phyloP scores from a whole-genome alignment of 2,888 invertebrate species.

The Polydrusus tereticollis region DNA sequence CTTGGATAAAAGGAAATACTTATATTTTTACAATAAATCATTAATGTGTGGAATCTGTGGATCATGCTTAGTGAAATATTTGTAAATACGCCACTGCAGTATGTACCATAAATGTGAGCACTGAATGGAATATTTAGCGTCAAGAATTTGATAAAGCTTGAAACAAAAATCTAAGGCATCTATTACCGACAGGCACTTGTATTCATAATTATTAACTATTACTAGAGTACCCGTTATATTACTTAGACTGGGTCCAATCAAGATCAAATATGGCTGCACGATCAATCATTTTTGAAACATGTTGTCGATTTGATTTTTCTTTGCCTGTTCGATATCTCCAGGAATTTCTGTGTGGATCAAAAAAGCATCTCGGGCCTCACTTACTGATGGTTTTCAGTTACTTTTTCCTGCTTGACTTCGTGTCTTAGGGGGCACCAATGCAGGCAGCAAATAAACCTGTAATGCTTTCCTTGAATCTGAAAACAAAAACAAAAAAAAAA shows the following conservation, averaged over 20 bases:
- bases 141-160: slow-evolving; percentile 21
- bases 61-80: background rate
- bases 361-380: slow-evolving; percentile 29
- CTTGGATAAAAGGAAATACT: too few relatives aligned
- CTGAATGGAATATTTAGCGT: slow-evolving; percentile 27
- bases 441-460: slow-evolving; percentile 18
- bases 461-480: slow-evolving; percentile 12
- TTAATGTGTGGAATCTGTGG: slow-evolving; percentile 1
- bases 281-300: slow-evolving; percentile 36
- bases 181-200: slow-evolving; percentile 22
- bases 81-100: slow-evolving; percentile 7
- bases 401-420: slow-evolving; percentile 7
- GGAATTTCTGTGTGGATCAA: slow-evolving; percentile 20
- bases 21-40: background rate
- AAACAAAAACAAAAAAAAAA: background rate
- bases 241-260: slow-evolving; percentile 34
- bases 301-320: slow-evolving; percentile 13
- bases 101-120: slow-evolving; percentile 30
- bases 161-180: slow-evolving; percentile 38
- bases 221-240: slow-evolving; percentile 35
- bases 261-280: slow-evolving; percentile 38
- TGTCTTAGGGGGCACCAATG: slow-evolving; percentile 37
- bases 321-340: slow-evolving; percentile 15
- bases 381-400: slow-evolving; percentile 36
- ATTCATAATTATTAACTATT: slow-evolving; percentile 17